Evolutionary conservation across 2,113 vertebrate species (phyloP).

Genomic region (Macaca nemestrina): DNA sequence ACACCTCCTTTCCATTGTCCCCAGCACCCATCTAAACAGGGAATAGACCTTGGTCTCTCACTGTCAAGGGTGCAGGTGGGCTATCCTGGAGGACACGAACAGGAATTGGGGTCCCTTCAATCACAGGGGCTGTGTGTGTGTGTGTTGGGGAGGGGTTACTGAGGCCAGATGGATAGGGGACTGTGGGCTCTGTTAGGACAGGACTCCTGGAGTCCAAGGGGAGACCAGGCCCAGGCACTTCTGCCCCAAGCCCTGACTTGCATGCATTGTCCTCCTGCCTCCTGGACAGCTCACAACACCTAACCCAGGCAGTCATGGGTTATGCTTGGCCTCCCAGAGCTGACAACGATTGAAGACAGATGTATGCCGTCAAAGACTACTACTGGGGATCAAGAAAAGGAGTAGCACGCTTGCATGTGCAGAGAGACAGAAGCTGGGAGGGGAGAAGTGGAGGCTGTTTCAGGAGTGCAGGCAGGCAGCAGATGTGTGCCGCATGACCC

Average conservation of each 20-base stretch:
- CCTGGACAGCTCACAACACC: rapidly evolving
- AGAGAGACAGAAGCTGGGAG: neutral
- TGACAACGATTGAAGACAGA: constrained; percentile 56
- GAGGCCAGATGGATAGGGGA: neutral
- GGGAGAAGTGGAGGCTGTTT: neutral
- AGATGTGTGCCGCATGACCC: constrained; percentile 18
- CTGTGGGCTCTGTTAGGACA: too few species aligned
- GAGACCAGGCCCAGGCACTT: neutral
- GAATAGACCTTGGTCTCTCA: neutral
- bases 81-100: neutral
- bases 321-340: neutral
- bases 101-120: neutral
- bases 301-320: neutral
- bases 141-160: neutral
- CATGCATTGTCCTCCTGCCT: neutral
- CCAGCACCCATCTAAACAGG: neutral
- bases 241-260: rapidly evolving
- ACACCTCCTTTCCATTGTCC: neutral
- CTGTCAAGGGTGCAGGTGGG: neutral
- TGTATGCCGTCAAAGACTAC: constrained; percentile 18
- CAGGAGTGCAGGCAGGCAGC: neutral
- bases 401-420: constrained; percentile 56
- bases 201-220: neutral
- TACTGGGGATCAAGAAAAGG: constrained; percentile 52
- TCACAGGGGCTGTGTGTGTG: neutral